These are phyloP conservation scores for Dione vanillae DNA, from an alignment of 2,888 invertebrate species.

Conservation along the genomic window DNA sequence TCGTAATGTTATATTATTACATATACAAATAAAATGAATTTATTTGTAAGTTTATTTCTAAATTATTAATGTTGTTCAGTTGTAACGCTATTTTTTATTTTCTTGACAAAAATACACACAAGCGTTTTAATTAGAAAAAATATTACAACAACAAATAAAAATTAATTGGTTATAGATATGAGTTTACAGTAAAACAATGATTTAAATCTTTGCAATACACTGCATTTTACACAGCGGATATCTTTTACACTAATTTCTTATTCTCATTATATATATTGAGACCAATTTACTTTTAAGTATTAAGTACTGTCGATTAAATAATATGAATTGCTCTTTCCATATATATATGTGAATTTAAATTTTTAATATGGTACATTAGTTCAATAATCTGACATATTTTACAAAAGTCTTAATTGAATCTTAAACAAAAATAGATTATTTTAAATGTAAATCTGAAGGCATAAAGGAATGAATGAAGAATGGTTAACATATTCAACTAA, in stretches of 20 bases:
- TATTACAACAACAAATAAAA: neutral
- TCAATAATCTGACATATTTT: too few relatives aligned
- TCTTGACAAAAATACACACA: too few relatives aligned
- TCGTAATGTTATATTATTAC: neutral
- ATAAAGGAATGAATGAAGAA: too few relatives aligned
- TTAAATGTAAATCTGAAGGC: too few relatives aligned
- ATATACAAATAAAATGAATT: neutral
- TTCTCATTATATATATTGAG: neutral
- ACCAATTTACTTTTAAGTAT: slow-evolving; percentile 2
- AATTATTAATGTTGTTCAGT: too few relatives aligned
- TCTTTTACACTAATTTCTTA: slow-evolving; percentile 2
- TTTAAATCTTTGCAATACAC: slow-evolving; percentile 10
- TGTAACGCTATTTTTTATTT: too few relatives aligned
- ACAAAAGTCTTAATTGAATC: too few relatives aligned
- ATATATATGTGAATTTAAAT: neutral
- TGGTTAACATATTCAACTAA: too few relatives aligned
- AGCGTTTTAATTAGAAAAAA: too few relatives aligned
- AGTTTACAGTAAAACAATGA: slow-evolving; percentile 16
- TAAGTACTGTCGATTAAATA: neutral
- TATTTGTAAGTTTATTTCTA: too few relatives aligned
- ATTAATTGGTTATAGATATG: neutral
- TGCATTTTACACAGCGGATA: slow-evolving; percentile 20
- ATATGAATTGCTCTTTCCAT: neutral
- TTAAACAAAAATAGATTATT: too few relatives aligned
- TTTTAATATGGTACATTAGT: too few relatives aligned